Percentiles rank a stretch among this genome's conserved stretches.
These are phyloP conservation scores for Himalopsyche japonica DNA, from an alignment of 2,888 invertebrate species.

Conservation along the genomic window DNA sequence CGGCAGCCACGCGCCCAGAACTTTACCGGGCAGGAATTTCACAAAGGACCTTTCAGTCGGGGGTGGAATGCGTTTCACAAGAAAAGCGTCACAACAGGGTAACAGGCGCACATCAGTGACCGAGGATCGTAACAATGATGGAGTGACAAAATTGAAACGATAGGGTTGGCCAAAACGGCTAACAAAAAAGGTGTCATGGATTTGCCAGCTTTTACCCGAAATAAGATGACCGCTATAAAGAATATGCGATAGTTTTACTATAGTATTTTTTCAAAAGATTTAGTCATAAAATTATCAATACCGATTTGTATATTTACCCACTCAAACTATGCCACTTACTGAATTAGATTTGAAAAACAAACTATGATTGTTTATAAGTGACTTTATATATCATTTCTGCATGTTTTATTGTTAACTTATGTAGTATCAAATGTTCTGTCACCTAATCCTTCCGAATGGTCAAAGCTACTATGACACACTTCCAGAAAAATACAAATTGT, in stretches of 20 bases:
- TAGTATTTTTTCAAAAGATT: background rate
- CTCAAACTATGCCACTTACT: too few relatives aligned
- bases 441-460: too few relatives aligned
- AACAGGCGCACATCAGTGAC: background rate
- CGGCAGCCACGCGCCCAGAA: background rate
- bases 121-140: background rate
- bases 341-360: too few relatives aligned
- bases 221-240: background rate
- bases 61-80: background rate
- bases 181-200: background rate
- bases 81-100: background rate
- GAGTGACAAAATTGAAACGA: background rate
- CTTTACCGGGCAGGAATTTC: background rate
- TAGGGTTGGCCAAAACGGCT: background rate
- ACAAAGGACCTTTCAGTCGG: background rate
- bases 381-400: too few relatives aligned
- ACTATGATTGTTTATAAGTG: too few relatives aligned
- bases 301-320: too few relatives aligned
- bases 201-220: background rate
- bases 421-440: too few relatives aligned
- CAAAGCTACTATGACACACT: too few relatives aligned
- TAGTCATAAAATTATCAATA: too few relatives aligned
- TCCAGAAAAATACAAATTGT: too few relatives aligned
- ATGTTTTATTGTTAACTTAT: too few relatives aligned
- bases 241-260: background rate